Evolutionary conservation across 2,113 vertebrate genomes (phyloP).

Genomic region (Menidia beryllina): DNA sequence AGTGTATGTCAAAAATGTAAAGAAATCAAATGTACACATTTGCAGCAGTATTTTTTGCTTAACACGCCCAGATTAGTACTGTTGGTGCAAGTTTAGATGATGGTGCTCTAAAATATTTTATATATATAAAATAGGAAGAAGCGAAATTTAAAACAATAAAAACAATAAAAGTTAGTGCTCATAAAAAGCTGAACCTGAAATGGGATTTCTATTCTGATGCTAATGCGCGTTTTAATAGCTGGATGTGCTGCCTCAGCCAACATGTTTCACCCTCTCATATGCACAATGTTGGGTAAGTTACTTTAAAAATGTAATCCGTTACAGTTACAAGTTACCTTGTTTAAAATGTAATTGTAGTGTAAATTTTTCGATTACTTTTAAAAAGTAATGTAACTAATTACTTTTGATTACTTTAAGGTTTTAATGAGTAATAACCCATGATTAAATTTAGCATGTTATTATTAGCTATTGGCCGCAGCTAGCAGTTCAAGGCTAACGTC

Average conservation of each 20-base stretch:
- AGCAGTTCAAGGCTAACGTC: too few species aligned
- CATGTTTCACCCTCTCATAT: conserved; percentile 16
- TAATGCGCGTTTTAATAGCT: conserved; percentile 68
- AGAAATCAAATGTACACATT: conserved; percentile 13
- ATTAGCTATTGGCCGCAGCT: too few species aligned
- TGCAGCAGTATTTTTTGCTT: conserved; percentile 17
- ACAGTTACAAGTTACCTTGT: too few species aligned
- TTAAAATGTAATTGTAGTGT: too few species aligned
- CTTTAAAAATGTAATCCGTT: too few species aligned
- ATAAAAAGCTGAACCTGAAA: conserved; percentile 47
- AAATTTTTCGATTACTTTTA: too few species aligned
- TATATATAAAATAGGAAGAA: conserved; percentile 57
- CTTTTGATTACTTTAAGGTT: too few species aligned
- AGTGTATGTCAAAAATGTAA: neutral
- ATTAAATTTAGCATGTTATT: too few species aligned
- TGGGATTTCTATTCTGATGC: conserved; percentile 40
- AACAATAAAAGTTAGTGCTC: conserved; percentile 67
- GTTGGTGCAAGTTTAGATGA: neutral
- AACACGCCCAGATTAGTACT: conserved; percentile 1
- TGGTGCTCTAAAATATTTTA: conserved; percentile 25
- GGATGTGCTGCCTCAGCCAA: conserved; percentile 47
- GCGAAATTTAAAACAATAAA: conserved; percentile 70
- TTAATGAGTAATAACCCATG: too few species aligned
- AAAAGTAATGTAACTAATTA: too few species aligned
- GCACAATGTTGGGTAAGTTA: too few species aligned